These are phyloP conservation scores for Hipparchia sbordonii DNA, from an alignment of 2,888 invertebrate species.

Conservation along the genomic window DNA sequence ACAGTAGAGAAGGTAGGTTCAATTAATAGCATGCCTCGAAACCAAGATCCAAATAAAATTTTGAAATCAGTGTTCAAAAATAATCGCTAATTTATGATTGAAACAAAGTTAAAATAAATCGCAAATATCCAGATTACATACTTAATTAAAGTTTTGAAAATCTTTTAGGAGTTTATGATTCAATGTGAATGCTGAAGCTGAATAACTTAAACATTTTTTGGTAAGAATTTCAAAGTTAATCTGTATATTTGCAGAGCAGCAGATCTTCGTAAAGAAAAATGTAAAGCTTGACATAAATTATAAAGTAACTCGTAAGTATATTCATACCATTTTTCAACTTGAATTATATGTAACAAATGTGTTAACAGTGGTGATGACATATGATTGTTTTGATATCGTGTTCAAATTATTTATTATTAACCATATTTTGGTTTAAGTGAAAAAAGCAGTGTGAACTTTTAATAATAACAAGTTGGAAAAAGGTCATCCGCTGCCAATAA, in stretches of 20 bases:
- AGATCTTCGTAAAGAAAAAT: constrained; percentile 44
- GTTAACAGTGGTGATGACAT: constrained; percentile 35
- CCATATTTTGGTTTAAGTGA: constrained; percentile 26
- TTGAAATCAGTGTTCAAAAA: constrained; percentile 37
- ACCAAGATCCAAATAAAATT: constrained; percentile 43
- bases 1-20: constrained; percentile 41
- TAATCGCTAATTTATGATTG: constrained; percentile 39
- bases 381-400: constrained; percentile 20
- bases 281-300: constrained; percentile 54
- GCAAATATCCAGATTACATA: constrained; percentile 40
- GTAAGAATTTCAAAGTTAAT: constrained; percentile 18
- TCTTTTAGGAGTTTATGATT: background rate
- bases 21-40: constrained; percentile 47
- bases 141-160: background rate
- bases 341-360: constrained; percentile 45
- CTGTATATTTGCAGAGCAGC: constrained; percentile 48
- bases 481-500: constrained; percentile 66
- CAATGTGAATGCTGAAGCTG: background rate
- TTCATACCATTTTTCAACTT: constrained; percentile 66
- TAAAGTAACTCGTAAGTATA: constrained; percentile 34
- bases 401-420: constrained; percentile 13
- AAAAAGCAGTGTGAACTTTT: constrained; percentile 37
- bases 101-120: constrained; percentile 39
- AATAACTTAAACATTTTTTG: background rate
- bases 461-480: constrained; percentile 67